These are phyloP conservation scores for Vicugna pacos DNA, from an alignment of 2,113 vertebrate genomes.

Conservation along the genomic window DNA sequence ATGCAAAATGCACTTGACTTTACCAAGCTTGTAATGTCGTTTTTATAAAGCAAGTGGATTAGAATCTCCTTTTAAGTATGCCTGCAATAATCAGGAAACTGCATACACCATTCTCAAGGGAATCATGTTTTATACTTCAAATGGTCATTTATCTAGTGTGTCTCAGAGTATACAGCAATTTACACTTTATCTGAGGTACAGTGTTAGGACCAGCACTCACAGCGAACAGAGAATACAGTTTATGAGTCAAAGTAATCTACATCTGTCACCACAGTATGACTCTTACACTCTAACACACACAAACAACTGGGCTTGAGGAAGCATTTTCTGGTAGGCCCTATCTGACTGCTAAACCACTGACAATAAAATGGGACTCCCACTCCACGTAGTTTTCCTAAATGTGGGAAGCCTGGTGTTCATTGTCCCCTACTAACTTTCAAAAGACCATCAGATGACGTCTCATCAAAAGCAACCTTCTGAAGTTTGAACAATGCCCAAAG, in stretches of 20 bases:
- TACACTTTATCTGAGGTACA: not conserved
- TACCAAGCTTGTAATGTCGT: not conserved
- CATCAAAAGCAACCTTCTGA: not conserved
- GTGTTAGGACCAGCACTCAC: not conserved
- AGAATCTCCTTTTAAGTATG: not conserved
- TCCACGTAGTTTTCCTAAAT: not conserved
- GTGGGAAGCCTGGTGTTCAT: not conserved
- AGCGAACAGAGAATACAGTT: not conserved
- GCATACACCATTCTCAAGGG: not conserved
- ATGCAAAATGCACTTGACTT: conserved; percentile 3
- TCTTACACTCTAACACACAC: not conserved
- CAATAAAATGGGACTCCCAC: not conserved
- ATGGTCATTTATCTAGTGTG: not conserved
- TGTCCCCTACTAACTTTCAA: not conserved
- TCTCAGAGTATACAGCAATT: not conserved
- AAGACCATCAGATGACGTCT: not conserved
- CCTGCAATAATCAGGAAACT: conserved; percentile 9
- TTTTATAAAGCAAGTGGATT: not conserved
- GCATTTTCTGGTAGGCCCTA: not conserved
- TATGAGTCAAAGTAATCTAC: not conserved
- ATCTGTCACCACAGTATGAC: not conserved
- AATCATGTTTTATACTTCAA: conserved; percentile 1
- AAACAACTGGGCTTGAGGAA: not conserved
- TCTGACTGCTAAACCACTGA: not conserved
- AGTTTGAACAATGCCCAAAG: not conserved